A percentile compares a stretch with the other conserved stretches of the same genome.
Evolutionary conservation across 23 tunicate genomes (phyloP).

Genomic region (Oikopleura vanhoeffeni): DNA sequence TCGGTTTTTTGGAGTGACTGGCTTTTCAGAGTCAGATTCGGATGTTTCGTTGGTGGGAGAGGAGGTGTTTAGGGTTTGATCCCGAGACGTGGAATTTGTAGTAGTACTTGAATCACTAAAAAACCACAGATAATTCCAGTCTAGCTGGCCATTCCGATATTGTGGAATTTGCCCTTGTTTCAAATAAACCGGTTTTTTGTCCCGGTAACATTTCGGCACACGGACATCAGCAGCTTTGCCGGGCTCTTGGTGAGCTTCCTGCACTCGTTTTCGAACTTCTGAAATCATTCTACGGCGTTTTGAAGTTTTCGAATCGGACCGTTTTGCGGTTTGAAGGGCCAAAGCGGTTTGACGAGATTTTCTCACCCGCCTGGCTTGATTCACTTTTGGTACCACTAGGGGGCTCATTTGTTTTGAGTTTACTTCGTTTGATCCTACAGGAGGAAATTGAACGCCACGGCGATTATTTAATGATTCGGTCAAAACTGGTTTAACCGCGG

Average conservation of each 20-base stretch:
- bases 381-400: not conserved
- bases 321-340: not conserved
- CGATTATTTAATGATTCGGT: not conserved
- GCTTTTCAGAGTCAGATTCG: not conserved
- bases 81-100: not conserved
- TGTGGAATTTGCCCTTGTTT: not conserved
- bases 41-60: not conserved
- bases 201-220: not conserved
- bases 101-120: not conserved
- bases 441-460: not conserved
- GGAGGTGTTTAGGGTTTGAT: not conserved
- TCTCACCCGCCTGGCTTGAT: not conserved
- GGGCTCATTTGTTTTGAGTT: not conserved
- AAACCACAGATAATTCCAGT: conserved; percentile 14
- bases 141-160: conserved; percentile 7
- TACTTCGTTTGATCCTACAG: not conserved
- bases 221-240: not conserved
- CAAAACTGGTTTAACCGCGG: not conserved
- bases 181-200: not conserved
- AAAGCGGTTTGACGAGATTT: not conserved
- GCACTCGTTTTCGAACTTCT: not conserved
- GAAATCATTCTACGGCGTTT: not conserved
- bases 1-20: not conserved
- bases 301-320: not conserved
- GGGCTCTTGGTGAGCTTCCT: not conserved